A percentile compares a stretch with the other conserved stretches of the same genome.
These are phyloP conservation scores for Rhabdomys pumilio DNA, from an alignment of 2,797 vertebrate genomes.

Conservation along the genomic window DNA sequence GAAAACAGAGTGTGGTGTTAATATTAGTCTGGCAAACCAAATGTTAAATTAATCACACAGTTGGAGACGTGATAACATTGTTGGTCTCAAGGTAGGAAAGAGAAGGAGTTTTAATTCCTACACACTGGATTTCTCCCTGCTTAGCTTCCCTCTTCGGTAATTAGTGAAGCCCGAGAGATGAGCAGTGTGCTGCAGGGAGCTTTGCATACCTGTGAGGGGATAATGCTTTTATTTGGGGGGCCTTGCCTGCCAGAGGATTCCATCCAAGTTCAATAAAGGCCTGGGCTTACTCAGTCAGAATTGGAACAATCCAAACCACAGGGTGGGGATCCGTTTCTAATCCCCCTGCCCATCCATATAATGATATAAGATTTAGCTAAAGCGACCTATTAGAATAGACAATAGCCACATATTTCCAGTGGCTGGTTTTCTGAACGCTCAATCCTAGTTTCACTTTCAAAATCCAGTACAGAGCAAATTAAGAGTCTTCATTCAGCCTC, in stretches of 20 bases:
- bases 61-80: constrained; percentile 75
- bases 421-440: constrained; percentile 84
- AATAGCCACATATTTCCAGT: constrained; percentile 84
- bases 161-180: constrained; percentile 80
- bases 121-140: constrained; percentile 66
- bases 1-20: constrained; percentile 18
- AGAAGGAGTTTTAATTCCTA: constrained; percentile 73
- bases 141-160: constrained; percentile 78
- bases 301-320: constrained; percentile 77
- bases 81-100: constrained; percentile 69
- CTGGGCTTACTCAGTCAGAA: constrained; percentile 79
- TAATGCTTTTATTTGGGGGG: constrained; percentile 77
- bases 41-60: constrained; percentile 79
- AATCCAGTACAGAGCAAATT: constrained; percentile 85
- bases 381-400: constrained; percentile 86
- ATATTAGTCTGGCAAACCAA: constrained; percentile 59
- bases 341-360: constrained; percentile 84
- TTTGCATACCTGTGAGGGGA: constrained; percentile 80
- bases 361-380: constrained; percentile 83
- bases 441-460: constrained; percentile 85
- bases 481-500: constrained; percentile 80
- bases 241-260: constrained; percentile 84
- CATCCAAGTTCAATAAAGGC: constrained; percentile 81
- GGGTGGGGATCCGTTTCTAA: constrained; percentile 87
- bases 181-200: constrained; percentile 5